phyloP scores from a whole-genome alignment of 2,797 vertebrate species.

The Tragelaphus eurycerus region DNA sequence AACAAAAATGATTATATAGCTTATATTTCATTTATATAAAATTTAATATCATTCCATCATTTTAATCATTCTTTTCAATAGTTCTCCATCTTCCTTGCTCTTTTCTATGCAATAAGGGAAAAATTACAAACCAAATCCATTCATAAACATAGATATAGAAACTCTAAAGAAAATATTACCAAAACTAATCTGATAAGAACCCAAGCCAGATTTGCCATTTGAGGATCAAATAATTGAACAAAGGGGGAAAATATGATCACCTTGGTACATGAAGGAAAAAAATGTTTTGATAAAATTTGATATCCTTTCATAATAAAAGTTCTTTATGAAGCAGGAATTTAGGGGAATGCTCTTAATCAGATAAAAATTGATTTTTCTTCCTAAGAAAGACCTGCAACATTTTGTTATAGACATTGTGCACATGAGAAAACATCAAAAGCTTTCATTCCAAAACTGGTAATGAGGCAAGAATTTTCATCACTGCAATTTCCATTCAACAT shows the following conservation, averaged over 20 bases:
- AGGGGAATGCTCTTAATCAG: background rate
- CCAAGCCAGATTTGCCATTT: background rate
- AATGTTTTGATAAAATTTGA: background rate
- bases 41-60: background rate
- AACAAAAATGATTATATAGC: background rate
- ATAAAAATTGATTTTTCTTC: background rate
- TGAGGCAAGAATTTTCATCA: slow-evolving; percentile 11
- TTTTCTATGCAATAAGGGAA: background rate
- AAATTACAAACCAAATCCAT: background rate
- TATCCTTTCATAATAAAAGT: background rate
- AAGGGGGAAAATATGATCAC: background rate
- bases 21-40: background rate
- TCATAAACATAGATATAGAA: background rate
- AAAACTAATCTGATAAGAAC: background rate
- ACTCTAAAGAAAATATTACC: background rate
- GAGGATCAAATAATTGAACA: background rate
- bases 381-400: background rate
- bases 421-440: background rate
- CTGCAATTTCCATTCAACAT: background rate
- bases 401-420: background rate
- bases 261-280: background rate
- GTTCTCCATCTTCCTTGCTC: background rate
- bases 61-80: background rate
- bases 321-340: background rate
- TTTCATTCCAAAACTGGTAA: background rate